These are phyloP conservation scores for Capreolus pygargus DNA, from an alignment of 2,113 vertebrate genomes.

Conservation along the genomic window DNA sequence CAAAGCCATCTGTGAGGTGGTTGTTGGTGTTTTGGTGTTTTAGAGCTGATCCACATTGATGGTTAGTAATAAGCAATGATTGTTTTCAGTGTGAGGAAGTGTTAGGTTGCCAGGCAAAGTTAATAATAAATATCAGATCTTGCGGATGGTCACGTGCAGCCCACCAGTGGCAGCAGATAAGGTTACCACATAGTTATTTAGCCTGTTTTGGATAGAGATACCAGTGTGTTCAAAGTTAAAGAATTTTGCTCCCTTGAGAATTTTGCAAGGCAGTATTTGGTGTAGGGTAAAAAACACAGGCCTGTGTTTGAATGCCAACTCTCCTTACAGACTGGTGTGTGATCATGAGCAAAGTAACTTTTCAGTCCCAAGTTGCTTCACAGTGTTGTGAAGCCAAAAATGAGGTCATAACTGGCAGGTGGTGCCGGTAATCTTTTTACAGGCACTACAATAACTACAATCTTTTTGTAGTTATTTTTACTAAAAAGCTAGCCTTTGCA, in stretches of 20 bases:
- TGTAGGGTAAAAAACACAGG: not conserved
- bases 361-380: not conserved
- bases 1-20: slow-evolving; percentile 9
- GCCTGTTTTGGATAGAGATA: not conserved
- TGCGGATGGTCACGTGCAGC: not conserved
- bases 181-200: not conserved
- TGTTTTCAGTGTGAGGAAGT: not conserved
- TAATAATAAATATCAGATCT: not conserved
- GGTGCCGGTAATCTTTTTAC: not conserved
- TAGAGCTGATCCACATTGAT: not conserved
- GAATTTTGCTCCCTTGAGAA: not conserved
- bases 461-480: not conserved
- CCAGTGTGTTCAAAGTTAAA: not conserved
- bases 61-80: not conserved
- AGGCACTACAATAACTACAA: too few species aligned
- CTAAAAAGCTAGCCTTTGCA: not conserved
- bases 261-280: not conserved
- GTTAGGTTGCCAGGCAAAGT: not conserved
- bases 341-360: not conserved
- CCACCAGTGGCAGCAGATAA: not conserved
- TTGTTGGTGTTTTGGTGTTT: not conserved
- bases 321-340: not conserved
- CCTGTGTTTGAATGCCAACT: not conserved
- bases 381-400: not conserved
- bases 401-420: not conserved